A percentile compares a stretch with the other conserved stretches of the same genome.
phyloP scores from a whole-genome alignment of 2,797 vertebrate species.

The Octomys mimax region DNA sequence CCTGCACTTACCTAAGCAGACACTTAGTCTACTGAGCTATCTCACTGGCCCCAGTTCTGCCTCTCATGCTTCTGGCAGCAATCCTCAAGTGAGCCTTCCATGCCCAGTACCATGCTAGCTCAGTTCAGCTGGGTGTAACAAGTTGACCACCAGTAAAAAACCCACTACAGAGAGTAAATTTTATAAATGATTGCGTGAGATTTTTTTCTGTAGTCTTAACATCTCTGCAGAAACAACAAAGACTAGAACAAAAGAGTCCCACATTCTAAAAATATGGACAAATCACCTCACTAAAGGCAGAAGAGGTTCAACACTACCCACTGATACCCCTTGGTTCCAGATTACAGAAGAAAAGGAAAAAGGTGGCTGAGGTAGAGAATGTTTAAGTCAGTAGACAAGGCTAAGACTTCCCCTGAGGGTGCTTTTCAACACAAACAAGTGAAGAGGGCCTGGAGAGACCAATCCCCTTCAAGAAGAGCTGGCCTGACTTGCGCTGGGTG shows the following conservation, averaged over 20 bases:
- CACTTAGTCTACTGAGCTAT: too few relatives aligned
- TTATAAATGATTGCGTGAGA: not conserved
- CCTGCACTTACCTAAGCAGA: too few relatives aligned
- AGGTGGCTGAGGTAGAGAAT: not conserved
- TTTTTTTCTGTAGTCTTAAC: constrained; percentile 24
- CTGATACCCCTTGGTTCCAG: not conserved
- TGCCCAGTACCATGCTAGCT: too few relatives aligned
- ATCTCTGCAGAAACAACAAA: constrained; percentile 8
- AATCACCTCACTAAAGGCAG: not conserved
- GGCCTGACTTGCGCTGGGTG: not conserved
- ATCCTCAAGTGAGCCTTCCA: too few relatives aligned
- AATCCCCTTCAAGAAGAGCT: not conserved
- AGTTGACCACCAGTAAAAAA: too few relatives aligned
- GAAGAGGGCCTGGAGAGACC: not conserved
- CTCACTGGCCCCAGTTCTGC: too few relatives aligned
- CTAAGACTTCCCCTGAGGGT: not conserved
- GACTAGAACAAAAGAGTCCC: not conserved
- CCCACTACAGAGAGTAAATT: not conserved
- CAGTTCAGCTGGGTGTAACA: too few relatives aligned
- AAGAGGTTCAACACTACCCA: not conserved
- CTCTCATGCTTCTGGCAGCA: too few relatives aligned
- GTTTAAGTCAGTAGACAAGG: not conserved
- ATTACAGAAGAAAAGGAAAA: not conserved
- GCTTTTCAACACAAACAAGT: not conserved
- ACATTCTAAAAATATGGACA: constrained; percentile 32